A percentile compares a stretch with the other conserved stretches of the same genome.
These are phyloP conservation scores for Sinelater perroti DNA, from an alignment of 2,888 invertebrate species.

Conservation along the genomic window DNA sequence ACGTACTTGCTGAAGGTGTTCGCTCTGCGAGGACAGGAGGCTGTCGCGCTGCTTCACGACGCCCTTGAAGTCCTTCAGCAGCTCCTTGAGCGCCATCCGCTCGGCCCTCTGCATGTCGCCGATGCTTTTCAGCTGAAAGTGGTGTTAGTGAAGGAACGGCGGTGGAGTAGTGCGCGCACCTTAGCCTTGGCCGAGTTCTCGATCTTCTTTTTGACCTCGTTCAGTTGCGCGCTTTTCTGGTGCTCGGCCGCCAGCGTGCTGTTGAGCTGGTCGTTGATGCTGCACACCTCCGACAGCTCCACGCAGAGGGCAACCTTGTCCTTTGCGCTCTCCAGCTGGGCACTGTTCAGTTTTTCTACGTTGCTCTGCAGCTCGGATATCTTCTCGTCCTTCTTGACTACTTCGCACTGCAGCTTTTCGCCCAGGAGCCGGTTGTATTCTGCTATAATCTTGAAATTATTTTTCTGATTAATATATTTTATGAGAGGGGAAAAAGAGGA, in stretches of 20 bases:
- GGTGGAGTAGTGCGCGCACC: background rate
- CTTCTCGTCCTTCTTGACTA: slow-evolving; percentile 51
- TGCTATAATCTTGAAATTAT: slow-evolving; percentile 50
- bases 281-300: slow-evolving; percentile 54
- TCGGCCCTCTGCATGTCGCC: slow-evolving; percentile 54
- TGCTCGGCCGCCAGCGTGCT: slow-evolving; percentile 50
- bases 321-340: slow-evolving; percentile 52
- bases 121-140: slow-evolving; percentile 50
- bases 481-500: background rate
- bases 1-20: slow-evolving; percentile 44
- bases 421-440: slow-evolving; percentile 57
- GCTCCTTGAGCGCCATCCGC: slow-evolving; percentile 48
- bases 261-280: slow-evolving; percentile 52
- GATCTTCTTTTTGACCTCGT: slow-evolving; percentile 50
- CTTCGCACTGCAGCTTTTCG: slow-evolving; percentile 53
- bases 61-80: slow-evolving; percentile 49
- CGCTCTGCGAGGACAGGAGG: slow-evolving; percentile 44
- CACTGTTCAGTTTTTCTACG: slow-evolving; percentile 52
- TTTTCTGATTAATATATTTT: background rate
- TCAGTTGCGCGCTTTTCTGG: slow-evolving; percentile 49
- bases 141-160: background rate
- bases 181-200: slow-evolving; percentile 46
- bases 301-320: slow-evolving; percentile 56
- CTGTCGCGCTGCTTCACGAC: slow-evolving; percentile 48
- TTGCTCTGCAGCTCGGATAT: slow-evolving; percentile 52